A percentile compares a stretch with the other conserved stretches of the same genome.
Conservation (phyloP, 1,140 invertebrate genomes). For the Sarcophaga peregrina region DNA sequence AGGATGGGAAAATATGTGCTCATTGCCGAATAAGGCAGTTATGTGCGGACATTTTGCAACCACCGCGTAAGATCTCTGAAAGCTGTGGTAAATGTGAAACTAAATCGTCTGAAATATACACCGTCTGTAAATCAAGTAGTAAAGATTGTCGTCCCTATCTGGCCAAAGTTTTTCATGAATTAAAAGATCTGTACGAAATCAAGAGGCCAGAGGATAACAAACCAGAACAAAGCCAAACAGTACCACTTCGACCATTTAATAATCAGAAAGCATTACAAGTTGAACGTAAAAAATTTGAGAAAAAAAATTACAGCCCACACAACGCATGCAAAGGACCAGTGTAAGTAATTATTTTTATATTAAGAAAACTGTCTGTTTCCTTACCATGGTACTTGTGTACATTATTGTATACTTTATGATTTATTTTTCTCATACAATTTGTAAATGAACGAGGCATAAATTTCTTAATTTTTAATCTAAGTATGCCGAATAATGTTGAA, state of each 20-base stretch:
- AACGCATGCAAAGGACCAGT: too few species aligned
- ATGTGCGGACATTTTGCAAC: slow-evolving; percentile 56
- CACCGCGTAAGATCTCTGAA: not conserved
- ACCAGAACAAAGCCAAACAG: not conserved
- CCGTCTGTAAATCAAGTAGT: slow-evolving; percentile 45
- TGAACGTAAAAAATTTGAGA: too few species aligned
- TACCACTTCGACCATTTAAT: too few species aligned
- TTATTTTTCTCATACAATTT: too few species aligned
- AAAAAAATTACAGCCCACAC: too few species aligned
- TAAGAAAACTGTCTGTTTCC: too few species aligned
- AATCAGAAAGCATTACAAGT: too few species aligned
- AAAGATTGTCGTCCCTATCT: slow-evolving; percentile 51
- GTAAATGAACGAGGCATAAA: too few species aligned
- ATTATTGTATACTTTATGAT: too few species aligned
- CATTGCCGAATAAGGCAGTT: slow-evolving; percentile 59
- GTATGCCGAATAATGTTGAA: not conserved
- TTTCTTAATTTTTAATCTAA: too few species aligned
- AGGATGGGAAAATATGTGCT: slow-evolving; percentile 53
- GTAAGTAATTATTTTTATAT: too few species aligned
- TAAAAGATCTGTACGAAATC: slow-evolving; percentile 50
- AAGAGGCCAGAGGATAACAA: slow-evolving; percentile 46
- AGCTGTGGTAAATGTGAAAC: slow-evolving; percentile 43
- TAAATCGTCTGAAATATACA: slow-evolving; percentile 47
- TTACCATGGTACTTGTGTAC: too few species aligned
- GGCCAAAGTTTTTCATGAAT: slow-evolving; percentile 53